Evolutionary conservation across 2,797 vertebrate species (phyloP).

Genomic region (Anas georgica): DNA sequence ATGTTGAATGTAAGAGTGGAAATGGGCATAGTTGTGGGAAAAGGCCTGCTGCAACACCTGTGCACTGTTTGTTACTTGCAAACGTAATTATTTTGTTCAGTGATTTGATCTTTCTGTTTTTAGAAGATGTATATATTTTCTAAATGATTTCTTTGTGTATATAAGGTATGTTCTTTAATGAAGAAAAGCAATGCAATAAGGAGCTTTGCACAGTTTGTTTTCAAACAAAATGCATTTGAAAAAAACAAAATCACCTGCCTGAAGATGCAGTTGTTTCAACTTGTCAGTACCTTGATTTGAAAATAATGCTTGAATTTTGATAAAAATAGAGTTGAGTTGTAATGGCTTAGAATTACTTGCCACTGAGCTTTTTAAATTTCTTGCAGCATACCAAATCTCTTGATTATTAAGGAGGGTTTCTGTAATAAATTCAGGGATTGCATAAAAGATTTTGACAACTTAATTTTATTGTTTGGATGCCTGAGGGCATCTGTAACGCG

Average conservation of each 20-base stretch:
- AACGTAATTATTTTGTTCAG: constrained; percentile 13
- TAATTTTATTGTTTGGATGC: background rate
- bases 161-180: constrained; percentile 54
- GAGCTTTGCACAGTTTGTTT: constrained; percentile 49
- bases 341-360: constrained; percentile 3
- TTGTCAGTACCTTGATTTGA: constrained; percentile 1
- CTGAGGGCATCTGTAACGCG: background rate
- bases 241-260: background rate
- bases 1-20: constrained; percentile 51
- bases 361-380: constrained; percentile 10
- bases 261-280: background rate
- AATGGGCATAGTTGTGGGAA: constrained; percentile 22
- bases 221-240: background rate
- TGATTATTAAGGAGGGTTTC: constrained; percentile 29
- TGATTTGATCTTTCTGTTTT: constrained; percentile 40
- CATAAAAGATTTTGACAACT: background rate
- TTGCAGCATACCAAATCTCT: constrained; percentile 50
- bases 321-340: background rate
- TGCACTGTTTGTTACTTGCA: constrained; percentile 45
- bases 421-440: constrained; percentile 50
- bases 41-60: constrained; percentile 43
- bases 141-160: constrained; percentile 68
- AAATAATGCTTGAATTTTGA: background rate
- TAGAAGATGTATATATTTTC: constrained; percentile 73
- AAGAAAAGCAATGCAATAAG: constrained; percentile 59